Base-by-base conservation (phyloP, 1,140 invertebrate genomes). In the Radopholus similis region DNA sequence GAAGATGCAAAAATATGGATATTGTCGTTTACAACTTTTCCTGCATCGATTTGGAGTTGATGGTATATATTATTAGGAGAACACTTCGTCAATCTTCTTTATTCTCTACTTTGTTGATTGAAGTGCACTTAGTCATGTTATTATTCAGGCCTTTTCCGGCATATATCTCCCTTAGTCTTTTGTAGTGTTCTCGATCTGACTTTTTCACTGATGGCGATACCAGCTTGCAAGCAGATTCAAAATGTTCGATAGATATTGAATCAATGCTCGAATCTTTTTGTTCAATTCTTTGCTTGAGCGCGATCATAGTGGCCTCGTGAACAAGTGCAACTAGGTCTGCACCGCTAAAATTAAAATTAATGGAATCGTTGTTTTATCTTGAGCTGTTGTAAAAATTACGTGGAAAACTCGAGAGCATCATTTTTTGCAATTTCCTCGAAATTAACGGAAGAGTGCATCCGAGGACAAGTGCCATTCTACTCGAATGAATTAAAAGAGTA, bases 381-480 rank as follows among this genome's bases (percentile, higher is more conserved):
- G n/a, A 0, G 13, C 21, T 11, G 30, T 18, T 47, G 11, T 26
- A 18, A 21, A 47, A 59, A 23, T 59, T 47, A 62, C 59, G 59
- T 62, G 40, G 47, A 62, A 47, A 62, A 62, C 30, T 62, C 59
- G 28, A 62, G 42, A 13, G 59, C 18, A 26, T 35, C 11, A 47
- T 62, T 49, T 62, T 35, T 32, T 26, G 59, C 59, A 23, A 62
- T 23, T 9, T 35, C 13, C 34, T 62, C 59, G 38, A 62, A 62
- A 49, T 32, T 26, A 13, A 62, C 59, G 11, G 59, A 62, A 0
- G 59, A 30, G 40, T 32, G 18, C 13, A 62, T 62, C 21, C 21
- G 42, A 8, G 59, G 59, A 6, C 40, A 34, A n/a, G 59, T 62
- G 42, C 49, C 49, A 34, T 62, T 62, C 59, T 62, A 62, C 40